Conservation (phyloP, 2,113 vertebrate species). For the Hipposideros armiger region DNA sequence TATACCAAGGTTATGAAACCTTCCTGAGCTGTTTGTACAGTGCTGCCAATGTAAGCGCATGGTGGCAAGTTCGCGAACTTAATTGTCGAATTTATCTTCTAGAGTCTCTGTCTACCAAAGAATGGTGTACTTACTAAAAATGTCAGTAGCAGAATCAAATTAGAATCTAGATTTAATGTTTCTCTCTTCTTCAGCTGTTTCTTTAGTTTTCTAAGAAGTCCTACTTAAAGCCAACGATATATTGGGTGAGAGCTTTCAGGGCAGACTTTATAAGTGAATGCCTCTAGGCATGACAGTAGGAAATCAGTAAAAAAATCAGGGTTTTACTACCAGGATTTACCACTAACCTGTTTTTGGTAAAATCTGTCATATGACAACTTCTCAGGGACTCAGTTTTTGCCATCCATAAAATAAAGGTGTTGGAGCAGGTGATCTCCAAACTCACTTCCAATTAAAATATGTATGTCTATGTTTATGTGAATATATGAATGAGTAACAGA, state of each 20-base stretch:
- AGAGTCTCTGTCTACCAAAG: conserved; percentile 22
- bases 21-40: too few relatives aligned
- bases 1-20: too few relatives aligned
- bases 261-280: neutral
- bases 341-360: conserved; percentile 42
- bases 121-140: neutral
- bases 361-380: neutral
- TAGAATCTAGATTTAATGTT: conserved; percentile 49
- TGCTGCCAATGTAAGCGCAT: too few relatives aligned
- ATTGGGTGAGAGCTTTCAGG: neutral
- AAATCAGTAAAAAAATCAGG: neutral
- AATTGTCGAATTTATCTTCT: neutral
- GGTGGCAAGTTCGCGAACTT: too few relatives aligned
- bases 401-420: conserved; percentile 46
- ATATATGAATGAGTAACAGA: conserved; percentile 16
- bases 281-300: neutral
- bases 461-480: conserved; percentile 15
- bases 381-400: conserved; percentile 29
- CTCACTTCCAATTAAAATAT: conserved; percentile 32
- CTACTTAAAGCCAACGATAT: conserved; percentile 1
- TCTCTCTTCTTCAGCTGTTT: conserved; percentile 47
- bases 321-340: neutral
- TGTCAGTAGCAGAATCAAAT: conserved; percentile 32
- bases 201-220: conserved; percentile 46
- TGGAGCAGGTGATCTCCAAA: neutral